Conservation (phyloP, 2,888 invertebrate species). For the Sepiola atlantica region DNA sequence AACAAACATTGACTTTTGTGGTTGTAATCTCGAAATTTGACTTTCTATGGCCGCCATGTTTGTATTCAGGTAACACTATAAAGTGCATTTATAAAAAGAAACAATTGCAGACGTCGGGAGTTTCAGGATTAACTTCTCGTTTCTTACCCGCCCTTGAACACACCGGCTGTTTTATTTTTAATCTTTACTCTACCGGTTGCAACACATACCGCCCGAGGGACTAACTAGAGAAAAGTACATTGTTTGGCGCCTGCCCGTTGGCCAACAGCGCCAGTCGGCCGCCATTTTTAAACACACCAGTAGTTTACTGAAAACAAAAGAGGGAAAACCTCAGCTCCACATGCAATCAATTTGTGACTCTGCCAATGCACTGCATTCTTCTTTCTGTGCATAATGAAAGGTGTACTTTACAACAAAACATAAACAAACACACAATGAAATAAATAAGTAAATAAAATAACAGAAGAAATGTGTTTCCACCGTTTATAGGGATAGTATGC, state of each 20-base stretch:
- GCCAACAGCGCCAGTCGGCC: neutral
- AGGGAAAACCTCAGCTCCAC: neutral
- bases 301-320: neutral
- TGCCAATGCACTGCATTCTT: neutral
- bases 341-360: neutral
- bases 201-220: neutral
- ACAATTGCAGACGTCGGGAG: neutral
- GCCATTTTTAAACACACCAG: neutral
- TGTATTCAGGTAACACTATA: too few species aligned
- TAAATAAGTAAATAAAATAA: too few species aligned
- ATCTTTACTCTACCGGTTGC: neutral
- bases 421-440: too few species aligned
- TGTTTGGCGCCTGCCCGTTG: neutral
- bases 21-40: too few species aligned
- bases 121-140: neutral
- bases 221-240: neutral
- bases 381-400: neutral
- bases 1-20: too few species aligned
- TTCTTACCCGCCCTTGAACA: neutral
- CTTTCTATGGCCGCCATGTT: too few species aligned
- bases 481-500: too few species aligned
- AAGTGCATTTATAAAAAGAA: too few species aligned
- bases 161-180: neutral
- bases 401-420: neutral
- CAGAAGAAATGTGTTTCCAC: too few species aligned